A percentile compares a stretch with the other conserved stretches of the same genome.
These are phyloP conservation scores for Pithys albifrons DNA, from an alignment of 2,113 vertebrate species.

Conservation along the genomic window DNA sequence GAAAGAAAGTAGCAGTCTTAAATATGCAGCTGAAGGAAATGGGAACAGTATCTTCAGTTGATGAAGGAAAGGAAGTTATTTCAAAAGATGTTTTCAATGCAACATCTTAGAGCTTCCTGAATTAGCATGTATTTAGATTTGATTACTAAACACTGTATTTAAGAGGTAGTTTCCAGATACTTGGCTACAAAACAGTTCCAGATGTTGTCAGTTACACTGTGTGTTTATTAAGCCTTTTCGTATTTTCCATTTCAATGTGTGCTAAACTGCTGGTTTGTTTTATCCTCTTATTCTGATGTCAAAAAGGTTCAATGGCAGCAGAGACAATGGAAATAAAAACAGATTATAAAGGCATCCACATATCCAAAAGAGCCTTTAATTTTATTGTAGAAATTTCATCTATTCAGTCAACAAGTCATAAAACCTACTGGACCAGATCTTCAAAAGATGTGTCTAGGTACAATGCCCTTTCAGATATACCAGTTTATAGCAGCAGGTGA, in stretches of 20 bases:
- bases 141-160: neutral
- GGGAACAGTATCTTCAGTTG: neutral
- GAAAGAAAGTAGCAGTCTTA: neutral
- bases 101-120: constrained; percentile 7
- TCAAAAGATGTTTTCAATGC: neutral
- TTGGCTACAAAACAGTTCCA: constrained; percentile 31
- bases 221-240: constrained; percentile 8
- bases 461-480: neutral
- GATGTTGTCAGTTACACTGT: constrained; percentile 37
- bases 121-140: constrained; percentile 25
- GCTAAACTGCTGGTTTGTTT: constrained; percentile 29
- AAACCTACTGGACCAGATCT: neutral
- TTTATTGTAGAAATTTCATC: neutral
- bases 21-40: neutral
- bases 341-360: neutral
- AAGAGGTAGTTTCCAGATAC: constrained; percentile 27
- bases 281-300: constrained; percentile 21
- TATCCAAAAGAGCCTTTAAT: neutral
- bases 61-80: neutral
- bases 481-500: neutral
- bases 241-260: constrained; percentile 51
- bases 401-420: neutral
- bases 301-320: neutral
- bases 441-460: neutral
- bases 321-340: constrained; percentile 24